Base-by-base conservation (phyloP, 2,113 vertebrate genomes). In the Typhlomys cinereus region DNA sequence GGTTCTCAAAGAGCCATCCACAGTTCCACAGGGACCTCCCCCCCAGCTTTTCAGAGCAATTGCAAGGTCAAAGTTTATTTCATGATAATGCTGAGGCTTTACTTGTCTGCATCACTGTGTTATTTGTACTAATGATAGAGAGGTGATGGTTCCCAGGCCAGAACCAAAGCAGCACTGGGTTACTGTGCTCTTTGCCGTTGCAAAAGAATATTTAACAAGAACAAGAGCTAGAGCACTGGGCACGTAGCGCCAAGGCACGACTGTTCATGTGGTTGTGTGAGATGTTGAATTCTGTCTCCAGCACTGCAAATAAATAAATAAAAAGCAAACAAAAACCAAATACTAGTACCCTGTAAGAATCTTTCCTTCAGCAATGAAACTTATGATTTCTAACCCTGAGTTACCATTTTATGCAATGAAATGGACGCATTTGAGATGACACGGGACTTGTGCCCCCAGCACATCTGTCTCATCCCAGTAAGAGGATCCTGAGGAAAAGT, bases 41-140 rank as follows among this genome's bases (percentile, higher is more conserved):
- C n/a, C 46, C 64, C 39, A 27, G 52, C 8, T 62, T 88, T 88
- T 17, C 7, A 46, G 85, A 41, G 50, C 61, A 89, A 39, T 48
- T 69, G 20, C 31, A 34, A 79, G 25, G 31, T 62, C 79, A 95
- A 84, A 80, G 25, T 0, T 80, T 39, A 67, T 73, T 89, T 91
- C 11, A 36, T 21, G 80, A 88, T 46, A 80, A 61, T 46, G 50
- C 18, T 13, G 88, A 88, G 85, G 62, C 44, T 52, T 18, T 20
- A 36, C 41, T 31, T 83, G 62, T 44, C 39, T 73, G 79, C 83
- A 83, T 66, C 59, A 91, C 57, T 46, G 39, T 73, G n/a, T 50
- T 59, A 20, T 66, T 44, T 67, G 50, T 73, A 34, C n/a, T 62
- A 62, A 75, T 39, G 31, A 70, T n/a, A 71, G 6, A 62, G 48